Percentiles rank a stretch among this genome's conserved stretches.
These are phyloP conservation scores for Drosophila affinis DNA, from an alignment of 2,888 invertebrate species.

Conservation along the genomic window DNA sequence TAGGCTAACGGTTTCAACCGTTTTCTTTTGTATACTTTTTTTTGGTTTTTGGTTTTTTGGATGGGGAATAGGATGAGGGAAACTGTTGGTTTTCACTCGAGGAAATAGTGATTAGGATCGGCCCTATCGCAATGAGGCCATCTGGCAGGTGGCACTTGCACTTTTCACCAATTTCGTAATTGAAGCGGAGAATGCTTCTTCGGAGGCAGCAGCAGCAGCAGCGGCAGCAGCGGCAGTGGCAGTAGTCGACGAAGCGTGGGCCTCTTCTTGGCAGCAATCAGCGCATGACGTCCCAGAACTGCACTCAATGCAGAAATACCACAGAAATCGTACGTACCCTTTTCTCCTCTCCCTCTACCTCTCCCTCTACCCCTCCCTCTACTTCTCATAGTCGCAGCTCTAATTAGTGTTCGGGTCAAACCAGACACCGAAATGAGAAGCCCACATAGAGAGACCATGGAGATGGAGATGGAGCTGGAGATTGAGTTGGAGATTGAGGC, in stretches of 20 bases:
- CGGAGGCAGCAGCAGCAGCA: constrained; percentile 20
- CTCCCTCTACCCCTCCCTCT: background rate
- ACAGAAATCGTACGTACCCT: background rate
- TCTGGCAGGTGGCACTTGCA: constrained; percentile 62
- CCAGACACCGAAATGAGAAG: constrained; percentile 5
- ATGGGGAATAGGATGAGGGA: background rate
- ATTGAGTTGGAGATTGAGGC: background rate
- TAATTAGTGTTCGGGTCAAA: constrained; percentile 37
- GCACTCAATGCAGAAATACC: constrained; percentile 45
- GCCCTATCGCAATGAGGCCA: constrained; percentile 70
- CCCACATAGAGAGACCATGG: constrained; percentile 2
- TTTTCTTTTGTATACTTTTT: constrained; percentile 25
- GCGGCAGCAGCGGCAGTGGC: constrained; percentile 32
- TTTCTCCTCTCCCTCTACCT: background rate
- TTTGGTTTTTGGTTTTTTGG: background rate
- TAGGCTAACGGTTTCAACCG: constrained; percentile 66
- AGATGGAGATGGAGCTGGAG: background rate
- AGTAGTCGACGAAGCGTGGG: constrained; percentile 65
- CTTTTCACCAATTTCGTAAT: constrained; percentile 69
- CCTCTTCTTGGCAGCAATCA: constrained; percentile 64
- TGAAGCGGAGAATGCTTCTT: constrained; percentile 40
- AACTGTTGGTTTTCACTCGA: constrained; percentile 7
- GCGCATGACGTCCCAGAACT: constrained; percentile 68
- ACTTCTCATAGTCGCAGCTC: background rate
- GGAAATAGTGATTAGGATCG: constrained; percentile 13